These are phyloP conservation scores for Drosophila albomicans DNA, from an alignment of 1,140 invertebrate genomes.

Conservation along the genomic window DNA sequence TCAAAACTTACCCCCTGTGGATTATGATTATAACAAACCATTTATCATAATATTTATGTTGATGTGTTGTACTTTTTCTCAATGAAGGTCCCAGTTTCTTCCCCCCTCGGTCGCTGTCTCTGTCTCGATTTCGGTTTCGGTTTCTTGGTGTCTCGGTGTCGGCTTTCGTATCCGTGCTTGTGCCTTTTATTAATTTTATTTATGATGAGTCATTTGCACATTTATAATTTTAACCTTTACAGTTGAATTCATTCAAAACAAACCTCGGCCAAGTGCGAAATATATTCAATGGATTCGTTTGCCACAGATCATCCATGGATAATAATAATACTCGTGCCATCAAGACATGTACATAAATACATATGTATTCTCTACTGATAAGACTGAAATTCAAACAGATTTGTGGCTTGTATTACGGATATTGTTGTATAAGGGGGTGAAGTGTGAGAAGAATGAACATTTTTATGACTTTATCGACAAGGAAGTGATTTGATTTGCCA, in stretches of 20 bases:
- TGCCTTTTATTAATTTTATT: constrained; percentile 85
- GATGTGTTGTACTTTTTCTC: constrained; percentile 84
- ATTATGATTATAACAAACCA: constrained; percentile 84
- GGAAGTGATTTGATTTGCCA: not conserved
- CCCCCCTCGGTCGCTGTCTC: not conserved
- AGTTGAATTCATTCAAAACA: constrained; percentile 83
- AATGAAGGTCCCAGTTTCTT: constrained; percentile 70
- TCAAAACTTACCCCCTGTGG: constrained; percentile 84
- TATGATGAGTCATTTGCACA: constrained; percentile 85
- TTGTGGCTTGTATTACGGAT: constrained; percentile 12
- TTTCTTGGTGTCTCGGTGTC: not conserved
- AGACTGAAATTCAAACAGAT: constrained; percentile 22
- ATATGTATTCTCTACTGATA: constrained; percentile 9
- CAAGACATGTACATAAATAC: constrained; percentile 11
- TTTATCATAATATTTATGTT: constrained; percentile 85
- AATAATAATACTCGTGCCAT: constrained; percentile 40
- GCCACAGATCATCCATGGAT: constrained; percentile 18
- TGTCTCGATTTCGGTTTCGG: constrained; percentile 15
- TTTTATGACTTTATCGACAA: constrained; percentile 31
- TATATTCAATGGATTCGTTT: constrained; percentile 41
- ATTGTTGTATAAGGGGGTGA: not conserved
- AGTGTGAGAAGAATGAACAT: not conserved
- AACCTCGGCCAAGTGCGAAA: constrained; percentile 47
- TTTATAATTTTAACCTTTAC: constrained; percentile 85
- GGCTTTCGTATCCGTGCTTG: constrained; percentile 37